These are phyloP conservation scores for Atherinomorus stipes DNA, from an alignment of 2,113 vertebrate genomes.

Conservation along the genomic window DNA sequence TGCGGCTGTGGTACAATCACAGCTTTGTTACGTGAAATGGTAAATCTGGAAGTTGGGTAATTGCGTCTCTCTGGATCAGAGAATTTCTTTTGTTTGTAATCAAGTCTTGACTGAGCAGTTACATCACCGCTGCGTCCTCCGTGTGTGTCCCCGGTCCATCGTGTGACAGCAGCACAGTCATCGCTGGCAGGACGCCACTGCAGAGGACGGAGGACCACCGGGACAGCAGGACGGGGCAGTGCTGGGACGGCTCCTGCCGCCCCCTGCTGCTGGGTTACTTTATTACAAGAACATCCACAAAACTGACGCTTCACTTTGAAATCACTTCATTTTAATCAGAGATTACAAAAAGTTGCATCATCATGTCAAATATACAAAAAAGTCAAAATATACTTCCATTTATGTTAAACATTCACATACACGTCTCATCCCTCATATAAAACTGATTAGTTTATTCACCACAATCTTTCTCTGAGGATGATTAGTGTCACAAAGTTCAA, in stretches of 20 bases:
- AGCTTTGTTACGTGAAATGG: constrained; percentile 18
- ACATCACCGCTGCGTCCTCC: constrained; percentile 46
- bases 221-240: not conserved
- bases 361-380: constrained; percentile 5
- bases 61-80: constrained; percentile 30
- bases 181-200: constrained; percentile 44
- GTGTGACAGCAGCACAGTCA: constrained; percentile 53
- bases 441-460: no score
- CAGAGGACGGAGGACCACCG: no score
- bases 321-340: constrained; percentile 51
- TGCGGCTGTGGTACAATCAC: constrained; percentile 7
- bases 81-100: constrained; percentile 44
- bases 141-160: constrained; percentile 33
- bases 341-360: constrained; percentile 1
- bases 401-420: not conserved
- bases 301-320: not conserved
- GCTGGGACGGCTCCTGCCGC: not conserved
- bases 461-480: no score
- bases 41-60: constrained; percentile 36
- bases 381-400: constrained; percentile 1
- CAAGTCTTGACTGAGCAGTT: constrained; percentile 29
- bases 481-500: no score
- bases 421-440: not conserved
- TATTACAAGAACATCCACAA: not conserved
- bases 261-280: constrained; percentile 19